Conservation (phyloP, 2,888 invertebrate genomes). For the Darwinula stevensoni region DNA sequence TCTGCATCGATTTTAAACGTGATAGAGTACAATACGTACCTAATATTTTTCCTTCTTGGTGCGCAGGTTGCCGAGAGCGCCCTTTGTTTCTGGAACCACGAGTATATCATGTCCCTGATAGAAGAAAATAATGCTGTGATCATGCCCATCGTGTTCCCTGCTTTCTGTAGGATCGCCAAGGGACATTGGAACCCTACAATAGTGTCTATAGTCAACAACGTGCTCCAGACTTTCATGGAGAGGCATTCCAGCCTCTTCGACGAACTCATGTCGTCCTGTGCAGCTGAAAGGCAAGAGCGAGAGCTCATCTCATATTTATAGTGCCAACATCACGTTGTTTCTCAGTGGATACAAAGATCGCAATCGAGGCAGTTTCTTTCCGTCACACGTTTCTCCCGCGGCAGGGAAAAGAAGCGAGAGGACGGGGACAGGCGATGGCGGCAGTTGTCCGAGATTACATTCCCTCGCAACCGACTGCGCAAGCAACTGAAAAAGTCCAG, state of each 20-base stretch:
- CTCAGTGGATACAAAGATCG: too few species aligned
- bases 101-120: conserved; percentile 96
- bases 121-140: conserved; percentile 94
- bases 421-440: too few species aligned
- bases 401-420: too few species aligned
- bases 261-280: conserved; percentile 92
- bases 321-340: too few species aligned
- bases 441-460: too few species aligned
- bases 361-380: too few species aligned
- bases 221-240: conserved; percentile 99
- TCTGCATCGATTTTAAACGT: too few species aligned
- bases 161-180: conserved; percentile 91
- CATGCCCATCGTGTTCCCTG: conserved; percentile 99
- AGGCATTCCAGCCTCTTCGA: conserved; percentile 99
- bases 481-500: too few species aligned
- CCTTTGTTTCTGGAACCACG: conserved; percentile 99
- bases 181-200: conserved; percentile 99
- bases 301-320: too few species aligned
- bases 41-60: conserved; percentile 6
- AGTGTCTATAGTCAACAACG: conserved; percentile 95
- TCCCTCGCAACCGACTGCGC: too few species aligned
- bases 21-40: too few species aligned
- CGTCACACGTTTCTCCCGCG: too few species aligned
- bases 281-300: conserved; percentile 96
- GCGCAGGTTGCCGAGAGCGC: conserved; percentile 88